Conservation (phyloP, 2,888 invertebrate genomes). For the Sepiola atlantica region DNA sequence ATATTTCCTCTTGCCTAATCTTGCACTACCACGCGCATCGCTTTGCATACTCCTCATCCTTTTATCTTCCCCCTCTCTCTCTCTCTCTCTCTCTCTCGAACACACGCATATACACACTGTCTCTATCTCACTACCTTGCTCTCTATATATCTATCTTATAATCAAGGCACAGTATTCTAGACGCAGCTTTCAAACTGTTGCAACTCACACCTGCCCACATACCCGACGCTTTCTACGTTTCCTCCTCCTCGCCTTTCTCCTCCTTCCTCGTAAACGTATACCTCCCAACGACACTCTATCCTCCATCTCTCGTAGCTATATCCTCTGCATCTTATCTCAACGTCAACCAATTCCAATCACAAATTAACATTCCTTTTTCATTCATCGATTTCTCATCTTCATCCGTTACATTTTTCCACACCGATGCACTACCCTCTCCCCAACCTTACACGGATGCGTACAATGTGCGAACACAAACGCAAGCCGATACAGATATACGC, state of each 20-base stretch:
- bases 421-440: not conserved
- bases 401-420: not conserved
- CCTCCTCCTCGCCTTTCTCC: not conserved
- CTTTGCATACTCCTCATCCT: too few species aligned
- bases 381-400: not conserved
- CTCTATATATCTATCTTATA: not conserved
- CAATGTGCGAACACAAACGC: too few species aligned
- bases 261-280: not conserved
- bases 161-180: not conserved
- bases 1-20: too few species aligned
- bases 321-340: not conserved
- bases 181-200: not conserved
- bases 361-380: conserved; percentile 32
- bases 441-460: not conserved
- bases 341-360: not conserved
- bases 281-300: too few species aligned
- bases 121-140: not conserved
- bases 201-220: not conserved
- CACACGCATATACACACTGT: not conserved
- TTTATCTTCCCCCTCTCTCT: not conserved
- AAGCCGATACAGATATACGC: too few species aligned
- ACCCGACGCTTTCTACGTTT: too few species aligned
- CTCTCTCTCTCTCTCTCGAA: not conserved
- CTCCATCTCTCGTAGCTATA: not conserved
- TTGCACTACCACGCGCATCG: too few species aligned